Base-by-base conservation (phyloP, 2,113 vertebrate genomes). In the Albula glossodonta region DNA sequence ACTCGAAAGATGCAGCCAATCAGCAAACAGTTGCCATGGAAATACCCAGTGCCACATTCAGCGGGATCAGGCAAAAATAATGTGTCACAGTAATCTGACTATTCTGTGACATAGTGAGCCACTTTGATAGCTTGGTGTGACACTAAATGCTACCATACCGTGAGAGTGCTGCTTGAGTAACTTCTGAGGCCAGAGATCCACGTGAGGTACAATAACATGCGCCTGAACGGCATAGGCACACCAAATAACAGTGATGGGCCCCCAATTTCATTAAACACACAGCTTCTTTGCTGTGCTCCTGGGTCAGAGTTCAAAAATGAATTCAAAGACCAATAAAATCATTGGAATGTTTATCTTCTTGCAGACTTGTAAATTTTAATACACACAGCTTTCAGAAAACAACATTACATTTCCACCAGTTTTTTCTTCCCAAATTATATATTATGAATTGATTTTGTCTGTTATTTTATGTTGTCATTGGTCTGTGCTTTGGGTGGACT, bases 11-110 rank as follows among this genome's bases (percentile, higher is more conserved):
- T 90, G 90, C 85, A 90, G 81, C 74, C 87, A 84, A 88, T 93
- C 90, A 90, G 85, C 86, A 92, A 91, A 90, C 89, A 93, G 93
- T 95, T 95, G 92, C 93, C 90, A 95, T 94, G 93, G 92, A 91
- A 91, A 94, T 94, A 90, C 89, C 84, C 87, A 84, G 80, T 78
- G 81, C 91, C 92, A 91, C 92, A 92, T 94, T 93, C 91, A 89
- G 91, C 92, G 88, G 86, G 90, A 89, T 91, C 87, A 88, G 88
- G 87, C 90, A 88, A 89, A 90, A 89, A 88, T 92, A 89, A 84
- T 79, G 56, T 66, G 83, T 60, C 80, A 77, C 60, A 12, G 63
- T 84, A 80, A 77, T 83, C 66, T 86, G 84, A 84, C 85, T 87
- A 82, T 8, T 51, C 81, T 86, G 52, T 74, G 51, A 15, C 31